Base-by-base conservation (phyloP, 2,113 vertebrate species). In the Pica pica region DNA sequence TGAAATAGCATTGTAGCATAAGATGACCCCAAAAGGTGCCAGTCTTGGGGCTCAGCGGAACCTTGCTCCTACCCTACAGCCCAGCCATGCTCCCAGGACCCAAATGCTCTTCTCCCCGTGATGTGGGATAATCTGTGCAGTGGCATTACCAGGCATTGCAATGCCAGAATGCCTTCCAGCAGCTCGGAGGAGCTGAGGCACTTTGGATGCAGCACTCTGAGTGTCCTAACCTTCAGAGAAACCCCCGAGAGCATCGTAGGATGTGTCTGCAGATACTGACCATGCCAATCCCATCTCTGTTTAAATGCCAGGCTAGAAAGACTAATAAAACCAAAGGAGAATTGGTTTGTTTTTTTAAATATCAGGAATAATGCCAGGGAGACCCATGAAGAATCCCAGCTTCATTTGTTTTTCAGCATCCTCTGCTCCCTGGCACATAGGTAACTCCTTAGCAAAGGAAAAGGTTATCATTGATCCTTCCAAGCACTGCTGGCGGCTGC, bases 301-400 rank as follows among this genome's bases (percentile, higher is more conserved):
- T 94, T 93, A 95, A 96, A 97, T 92, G 80, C 76, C 88, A 92
- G 26, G 17, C 71, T 18, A 78, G 47, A 96, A 95, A 90, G 73
- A 82, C 69, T 86, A 90, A 94, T 68, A 90, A 92, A 94, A 78
- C 23, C 64, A 84, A 83, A 0, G 2, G 35, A n/a, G 35, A 94
- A 71, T n/a, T 39, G 22, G 6, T 78, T 80, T 80, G 31, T 0
- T 61, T 80, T 93, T 84, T 91, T 35, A 89, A 95, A 89, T 94
- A 94, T 90, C 75, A 92, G n/a, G 73, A 95, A 81, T 92, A 94
- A 96, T 69, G 73, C 85, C 90, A 96, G 53, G 26, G 30, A 96
- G 68, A 88, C 60, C 90, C 73, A 13, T 1, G 42, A 90, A 92
- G 83, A 93, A 83, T 89, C 71, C 83, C 73, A 90, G 64, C 60